A percentile compares a stretch with the other conserved stretches of the same genome.
Evolutionary conservation across 2,113 vertebrate genomes (phyloP).

Genomic region (Cryptomyrus ogoouensis): DNA sequence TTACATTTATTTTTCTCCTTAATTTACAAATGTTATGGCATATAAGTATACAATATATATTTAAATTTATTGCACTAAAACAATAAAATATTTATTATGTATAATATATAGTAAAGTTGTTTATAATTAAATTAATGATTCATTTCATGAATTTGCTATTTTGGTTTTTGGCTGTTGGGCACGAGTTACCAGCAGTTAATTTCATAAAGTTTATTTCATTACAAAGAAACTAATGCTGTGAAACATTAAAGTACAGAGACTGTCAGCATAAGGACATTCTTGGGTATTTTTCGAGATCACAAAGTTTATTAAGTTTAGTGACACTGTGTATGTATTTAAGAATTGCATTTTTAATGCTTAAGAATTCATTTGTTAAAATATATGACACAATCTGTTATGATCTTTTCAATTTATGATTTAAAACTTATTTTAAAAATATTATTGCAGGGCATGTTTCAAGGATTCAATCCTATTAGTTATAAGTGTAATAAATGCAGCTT

Average conservation of each 20-base stretch:
- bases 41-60: not conserved
- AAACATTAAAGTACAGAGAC: not conserved
- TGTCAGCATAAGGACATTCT: not conserved
- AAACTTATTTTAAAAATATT: conserved; percentile 27
- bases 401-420: not conserved
- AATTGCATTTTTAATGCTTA: not conserved
- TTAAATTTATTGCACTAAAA: not conserved
- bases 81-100: not conserved
- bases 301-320: not conserved
- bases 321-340: not conserved
- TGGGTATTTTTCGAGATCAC: not conserved
- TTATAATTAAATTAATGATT: not conserved
- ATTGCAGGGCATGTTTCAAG: conserved; percentile 29
- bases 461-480: conserved; percentile 36
- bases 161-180: not conserved
- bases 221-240: not conserved
- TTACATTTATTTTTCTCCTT: not conserved
- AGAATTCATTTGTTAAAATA: not conserved
- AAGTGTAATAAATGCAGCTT: conserved; percentile 47
- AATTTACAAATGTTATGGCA: not conserved
- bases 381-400: not conserved
- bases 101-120: not conserved
- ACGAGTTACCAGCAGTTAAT: not conserved
- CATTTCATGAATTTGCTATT: not conserved
- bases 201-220: not conserved